Percentiles rank a stretch among this genome's conserved stretches.
Conservation (phyloP, 1,140 invertebrate species). For the Calephelis nemesis region DNA sequence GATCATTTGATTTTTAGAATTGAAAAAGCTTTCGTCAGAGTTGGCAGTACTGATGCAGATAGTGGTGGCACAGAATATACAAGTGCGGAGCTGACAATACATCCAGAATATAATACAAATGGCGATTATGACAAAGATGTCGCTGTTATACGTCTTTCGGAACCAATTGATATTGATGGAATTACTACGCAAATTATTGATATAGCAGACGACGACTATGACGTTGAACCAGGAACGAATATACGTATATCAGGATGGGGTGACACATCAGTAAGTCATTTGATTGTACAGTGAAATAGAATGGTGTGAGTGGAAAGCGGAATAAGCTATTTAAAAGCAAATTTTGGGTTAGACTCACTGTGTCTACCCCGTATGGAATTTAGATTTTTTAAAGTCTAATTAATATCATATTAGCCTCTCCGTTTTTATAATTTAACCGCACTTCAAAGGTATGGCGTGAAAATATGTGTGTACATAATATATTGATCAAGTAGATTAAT, state of each 20-base stretch:
- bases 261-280: conserved; percentile 27
- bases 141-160: conserved; percentile 21
- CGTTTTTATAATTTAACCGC: too few species aligned
- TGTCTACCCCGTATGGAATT: too few species aligned
- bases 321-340: too few species aligned
- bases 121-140: conserved; percentile 51
- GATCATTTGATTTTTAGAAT: conserved; percentile 37
- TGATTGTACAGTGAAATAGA: not conserved
- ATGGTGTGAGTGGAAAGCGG: too few species aligned
- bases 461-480: too few species aligned
- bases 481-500: too few species aligned
- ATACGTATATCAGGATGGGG: conserved; percentile 29
- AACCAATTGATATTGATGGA: conserved; percentile 27
- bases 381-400: too few species aligned
- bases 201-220: not conserved
- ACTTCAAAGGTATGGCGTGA: too few species aligned
- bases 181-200: conserved; percentile 18
- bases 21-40: conserved; percentile 40
- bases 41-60: conserved; percentile 41
- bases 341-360: too few species aligned
- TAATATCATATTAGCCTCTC: too few species aligned
- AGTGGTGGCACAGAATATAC: conserved; percentile 41
- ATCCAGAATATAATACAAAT: conserved; percentile 51
- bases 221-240: conserved; percentile 23
- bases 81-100: conserved; percentile 32